A percentile compares a stretch with the other conserved stretches of the same genome.
These are phyloP conservation scores for Oasisia sp. DNA, from an alignment of 2,888 invertebrate genomes.

Conservation along the genomic window DNA sequence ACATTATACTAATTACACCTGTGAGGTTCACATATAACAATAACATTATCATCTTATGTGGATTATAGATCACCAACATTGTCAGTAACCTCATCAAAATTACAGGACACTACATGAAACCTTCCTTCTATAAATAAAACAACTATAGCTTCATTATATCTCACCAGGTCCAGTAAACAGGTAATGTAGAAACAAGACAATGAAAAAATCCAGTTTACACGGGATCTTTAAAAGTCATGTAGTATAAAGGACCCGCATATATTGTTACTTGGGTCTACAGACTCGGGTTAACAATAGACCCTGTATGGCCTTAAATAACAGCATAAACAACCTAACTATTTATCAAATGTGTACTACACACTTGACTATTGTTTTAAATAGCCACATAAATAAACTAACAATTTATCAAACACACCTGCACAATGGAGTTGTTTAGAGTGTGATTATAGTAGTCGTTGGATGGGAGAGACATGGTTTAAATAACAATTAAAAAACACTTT, in stretches of 20 bases:
- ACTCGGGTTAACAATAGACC: neutral
- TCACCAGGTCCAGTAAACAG: no score
- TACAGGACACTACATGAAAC: no score
- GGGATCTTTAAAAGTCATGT: neutral
- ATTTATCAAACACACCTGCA: neutral
- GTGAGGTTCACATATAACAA: no score
- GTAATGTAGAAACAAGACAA: no score
- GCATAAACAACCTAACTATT: neutral
- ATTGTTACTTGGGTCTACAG: neutral
- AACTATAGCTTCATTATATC: no score
- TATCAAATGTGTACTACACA: neutral
- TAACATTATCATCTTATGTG: no score
- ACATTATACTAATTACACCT: no score
- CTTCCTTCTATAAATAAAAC: no score
- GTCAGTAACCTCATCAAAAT: no score
- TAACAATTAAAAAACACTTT: neutral
- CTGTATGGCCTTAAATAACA: neutral
- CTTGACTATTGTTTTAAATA: neutral
- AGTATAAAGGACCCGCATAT: neutral
- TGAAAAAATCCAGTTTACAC: no score
- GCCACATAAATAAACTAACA: neutral
- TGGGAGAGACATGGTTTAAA: neutral
- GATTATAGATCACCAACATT: no score
- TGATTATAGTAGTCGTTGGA: neutral
- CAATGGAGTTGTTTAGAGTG: neutral